Conservation (phyloP, 2,888 invertebrate species). For the Sminthurides aquaticus region DNA sequence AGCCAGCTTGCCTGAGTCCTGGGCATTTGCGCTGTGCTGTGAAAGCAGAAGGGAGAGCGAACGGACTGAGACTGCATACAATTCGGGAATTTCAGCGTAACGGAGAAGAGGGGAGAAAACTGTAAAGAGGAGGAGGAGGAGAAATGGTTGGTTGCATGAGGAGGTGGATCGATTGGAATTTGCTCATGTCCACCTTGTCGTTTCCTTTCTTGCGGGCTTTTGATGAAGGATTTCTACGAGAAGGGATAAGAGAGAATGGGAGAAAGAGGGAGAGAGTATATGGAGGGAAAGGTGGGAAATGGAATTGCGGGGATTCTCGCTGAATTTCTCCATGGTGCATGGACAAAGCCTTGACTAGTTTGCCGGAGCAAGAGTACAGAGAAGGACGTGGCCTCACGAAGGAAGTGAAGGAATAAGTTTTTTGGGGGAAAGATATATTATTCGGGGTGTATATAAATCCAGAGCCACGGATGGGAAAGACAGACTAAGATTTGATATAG, state of each 20-base stretch:
- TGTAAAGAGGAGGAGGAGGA: background rate
- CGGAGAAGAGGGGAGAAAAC: background rate
- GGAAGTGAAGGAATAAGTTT: too few relatives aligned
- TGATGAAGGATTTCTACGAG: too few relatives aligned
- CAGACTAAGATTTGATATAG: background rate
- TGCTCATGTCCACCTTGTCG: background rate
- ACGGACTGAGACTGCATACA: too few relatives aligned
- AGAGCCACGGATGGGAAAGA: too few relatives aligned
- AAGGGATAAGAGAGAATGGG: background rate
- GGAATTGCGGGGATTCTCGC: background rate
- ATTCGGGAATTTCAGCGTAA: too few relatives aligned
- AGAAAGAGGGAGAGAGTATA: too few relatives aligned
- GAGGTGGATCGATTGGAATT: background rate
- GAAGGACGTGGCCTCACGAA: too few relatives aligned
- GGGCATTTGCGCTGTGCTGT: too few relatives aligned
- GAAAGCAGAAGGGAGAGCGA: too few relatives aligned
- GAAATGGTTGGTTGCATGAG: background rate
- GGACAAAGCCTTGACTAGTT: background rate
- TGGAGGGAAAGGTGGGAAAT: background rate
- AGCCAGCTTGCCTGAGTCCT: too few relatives aligned
- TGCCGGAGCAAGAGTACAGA: background rate
- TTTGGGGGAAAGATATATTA: background rate
- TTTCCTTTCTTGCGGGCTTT: background rate
- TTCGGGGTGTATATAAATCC: background rate
- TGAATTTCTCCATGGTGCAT: background rate